Conservation (phyloP, 2,888 invertebrate species). For the Nemotelus pantherinus region DNA sequence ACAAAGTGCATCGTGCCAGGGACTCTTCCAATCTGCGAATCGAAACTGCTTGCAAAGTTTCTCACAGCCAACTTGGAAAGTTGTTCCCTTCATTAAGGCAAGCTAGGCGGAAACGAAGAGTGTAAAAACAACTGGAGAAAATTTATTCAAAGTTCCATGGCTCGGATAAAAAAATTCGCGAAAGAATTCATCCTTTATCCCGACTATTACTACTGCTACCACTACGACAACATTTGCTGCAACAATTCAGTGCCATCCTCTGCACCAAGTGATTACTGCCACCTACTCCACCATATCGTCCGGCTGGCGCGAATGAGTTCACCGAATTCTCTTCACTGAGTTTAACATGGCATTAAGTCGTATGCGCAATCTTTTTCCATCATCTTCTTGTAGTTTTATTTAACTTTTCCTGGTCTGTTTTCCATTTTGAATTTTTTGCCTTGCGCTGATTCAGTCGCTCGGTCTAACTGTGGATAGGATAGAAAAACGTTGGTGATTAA, state of each 20-base stretch:
- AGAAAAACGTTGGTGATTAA: slow-evolving; percentile 30
- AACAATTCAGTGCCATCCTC: background rate
- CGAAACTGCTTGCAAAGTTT: background rate
- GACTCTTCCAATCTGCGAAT: background rate
- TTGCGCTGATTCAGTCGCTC: slow-evolving; percentile 17
- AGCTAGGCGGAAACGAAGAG: slow-evolving; percentile 25
- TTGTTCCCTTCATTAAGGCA: slow-evolving; percentile 13
- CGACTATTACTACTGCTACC: background rate
- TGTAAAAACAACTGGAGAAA: slow-evolving; percentile 36
- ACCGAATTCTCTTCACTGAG: slow-evolving; percentile 36
- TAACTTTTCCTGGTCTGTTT: slow-evolving; percentile 34
- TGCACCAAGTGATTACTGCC: background rate
- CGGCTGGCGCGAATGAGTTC: slow-evolving; percentile 11
- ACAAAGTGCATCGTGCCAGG: background rate
- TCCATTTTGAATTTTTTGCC: background rate
- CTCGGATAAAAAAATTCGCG: slow-evolving; percentile 23
- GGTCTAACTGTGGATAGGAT: background rate
- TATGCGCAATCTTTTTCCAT: slow-evolving; percentile 37
- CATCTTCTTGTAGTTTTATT: slow-evolving; percentile 27
- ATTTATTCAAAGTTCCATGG: slow-evolving; percentile 40
- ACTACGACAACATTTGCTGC: background rate
- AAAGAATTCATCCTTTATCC: background rate
- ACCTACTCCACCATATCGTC: background rate
- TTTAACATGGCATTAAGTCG: slow-evolving; percentile 37
- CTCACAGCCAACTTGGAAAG: slow-evolving; percentile 4